Percentiles rank a stretch among this genome's conserved stretches.
phyloP scores from a whole-genome alignment of 2,888 invertebrate species.

The Hirtodrosophila trivittata region DNA sequence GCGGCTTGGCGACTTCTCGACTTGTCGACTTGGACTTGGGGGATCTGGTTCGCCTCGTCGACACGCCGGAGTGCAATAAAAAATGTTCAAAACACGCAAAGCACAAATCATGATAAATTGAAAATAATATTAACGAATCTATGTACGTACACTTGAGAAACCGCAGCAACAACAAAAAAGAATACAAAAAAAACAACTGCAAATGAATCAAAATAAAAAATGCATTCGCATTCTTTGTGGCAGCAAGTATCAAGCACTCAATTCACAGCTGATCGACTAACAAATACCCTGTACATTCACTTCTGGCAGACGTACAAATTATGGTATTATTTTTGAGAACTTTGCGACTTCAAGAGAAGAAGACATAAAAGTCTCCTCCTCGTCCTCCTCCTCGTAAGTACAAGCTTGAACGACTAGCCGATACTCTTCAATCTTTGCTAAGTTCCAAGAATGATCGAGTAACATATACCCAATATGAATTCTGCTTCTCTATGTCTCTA shows the following conservation, averaged over 20 bases:
- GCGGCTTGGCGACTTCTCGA: slow-evolving; percentile 12
- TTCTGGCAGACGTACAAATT: not conserved
- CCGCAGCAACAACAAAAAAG: slow-evolving; percentile 34
- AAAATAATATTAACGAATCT: slow-evolving; percentile 57
- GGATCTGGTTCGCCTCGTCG: slow-evolving; percentile 68
- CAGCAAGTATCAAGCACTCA: slow-evolving; percentile 19
- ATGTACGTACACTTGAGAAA: slow-evolving; percentile 31
- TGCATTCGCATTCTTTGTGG: slow-evolving; percentile 46
- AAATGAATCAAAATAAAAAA: slow-evolving; percentile 69
- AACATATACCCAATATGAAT: too few species aligned
- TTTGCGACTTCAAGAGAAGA: too few species aligned
- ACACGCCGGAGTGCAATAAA: slow-evolving; percentile 42
- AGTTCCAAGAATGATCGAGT: too few species aligned
- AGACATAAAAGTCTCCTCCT: too few species aligned
- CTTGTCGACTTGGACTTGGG: slow-evolving; percentile 43
- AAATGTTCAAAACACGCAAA: slow-evolving; percentile 21
- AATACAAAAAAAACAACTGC: slow-evolving; percentile 18
- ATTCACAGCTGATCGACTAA: slow-evolving; percentile 5
- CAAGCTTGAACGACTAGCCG: too few species aligned
- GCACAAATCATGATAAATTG: slow-evolving; percentile 62
- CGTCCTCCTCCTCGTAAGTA: too few species aligned
- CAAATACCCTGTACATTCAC: slow-evolving; percentile 18
- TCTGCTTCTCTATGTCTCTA: too few species aligned
- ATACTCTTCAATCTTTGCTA: too few species aligned
- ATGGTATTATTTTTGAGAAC: too few species aligned